Base-by-base conservation (phyloP, 2,797 vertebrate species). In the Zalophus californianus region DNA sequence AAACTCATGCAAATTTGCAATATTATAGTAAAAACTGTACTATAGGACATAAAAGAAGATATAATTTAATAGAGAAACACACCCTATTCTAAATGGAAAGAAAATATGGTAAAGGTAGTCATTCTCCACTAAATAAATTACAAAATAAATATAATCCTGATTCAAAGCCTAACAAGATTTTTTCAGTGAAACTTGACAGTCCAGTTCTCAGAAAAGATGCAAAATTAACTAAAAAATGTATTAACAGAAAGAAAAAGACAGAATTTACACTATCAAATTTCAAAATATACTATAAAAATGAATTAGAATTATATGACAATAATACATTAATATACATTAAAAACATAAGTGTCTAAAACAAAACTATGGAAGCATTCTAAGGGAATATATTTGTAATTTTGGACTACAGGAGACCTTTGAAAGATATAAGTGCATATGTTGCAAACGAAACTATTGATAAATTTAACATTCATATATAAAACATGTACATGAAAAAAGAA, bases 401-500 rank as follows among this genome's bases (percentile, higher is more conserved):
- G 9, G n/a, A 35, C 32, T 66, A 68, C 18, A 14, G 41, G 48
- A 66, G 32, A 96, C 20, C 38, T 97, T 92, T 35, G 68, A 93
- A 91, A 75, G 35, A 79, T 48, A 56, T 50, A 91, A 95, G 68
- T 91, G 10, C 0, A 44, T 64, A 29, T 32, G 1, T 58, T 32
- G 68, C 88, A 75, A 80, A 90, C 88, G 56, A 84, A 73, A 48
- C 62, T 86, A 52, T 52, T 54, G 7, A 85, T 21, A 87, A 52
- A 85, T 62, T 85, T 82, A 29, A 38, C 25, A 48, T 77, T 83
- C 58, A 75, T 85, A 54, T 91, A 88, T 88, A 85, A 91, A 64
- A 64, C 20, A 14, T 41, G 16, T 87, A 15, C 56, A 38, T 60
- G 21, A 75, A 77, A 75, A 75, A 44, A 52, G 21, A 41, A 54